Percentiles rank a stretch among this genome's conserved stretches.
phyloP scores from a whole-genome alignment of 2,888 invertebrate species.

The Mythimna lalbum region DNA sequence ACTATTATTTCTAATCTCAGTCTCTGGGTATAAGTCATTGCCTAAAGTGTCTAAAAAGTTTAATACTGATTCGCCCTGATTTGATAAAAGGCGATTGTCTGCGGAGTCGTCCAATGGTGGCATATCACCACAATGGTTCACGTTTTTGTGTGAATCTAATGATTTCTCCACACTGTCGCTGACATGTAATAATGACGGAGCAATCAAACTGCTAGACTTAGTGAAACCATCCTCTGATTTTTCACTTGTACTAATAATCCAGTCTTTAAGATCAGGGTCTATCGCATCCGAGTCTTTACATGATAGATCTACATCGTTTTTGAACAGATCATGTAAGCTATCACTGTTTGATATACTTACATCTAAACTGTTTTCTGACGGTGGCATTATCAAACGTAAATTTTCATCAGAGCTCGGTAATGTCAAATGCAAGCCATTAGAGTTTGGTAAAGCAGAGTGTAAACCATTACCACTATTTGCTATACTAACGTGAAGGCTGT shows the following conservation, averaged over 20 bases:
- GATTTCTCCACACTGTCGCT: conserved; percentile 68
- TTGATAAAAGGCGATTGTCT: conserved; percentile 59
- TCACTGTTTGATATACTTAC: conserved; percentile 44
- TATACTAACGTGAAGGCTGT: conserved; percentile 38
- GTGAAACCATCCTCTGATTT: conserved; percentile 78
- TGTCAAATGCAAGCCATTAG: conserved; percentile 51
- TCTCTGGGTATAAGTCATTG: conserved; percentile 84
- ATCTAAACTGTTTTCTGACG: conserved; percentile 46
- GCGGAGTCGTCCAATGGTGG: conserved; percentile 56
- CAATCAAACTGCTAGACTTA: conserved; percentile 77
- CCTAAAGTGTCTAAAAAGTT: conserved; percentile 85
- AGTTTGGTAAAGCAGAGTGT: conserved; percentile 39
- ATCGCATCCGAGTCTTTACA: conserved; percentile 75
- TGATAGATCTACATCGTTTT: conserved; percentile 72
- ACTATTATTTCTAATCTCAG: conserved; percentile 83
- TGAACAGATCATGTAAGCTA: conserved; percentile 75
- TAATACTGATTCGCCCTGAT: conserved; percentile 82
- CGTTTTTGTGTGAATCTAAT: conserved; percentile 46
- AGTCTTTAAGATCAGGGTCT: conserved; percentile 76
- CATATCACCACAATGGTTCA: conserved; percentile 47
- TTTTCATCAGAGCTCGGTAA: conserved; percentile 50
- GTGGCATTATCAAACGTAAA: conserved; percentile 43
- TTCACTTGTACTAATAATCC: conserved; percentile 77
- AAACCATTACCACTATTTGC: conserved; percentile 37
- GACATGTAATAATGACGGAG: conserved; percentile 78